These are phyloP conservation scores for Brachylomia viminalis DNA, from an alignment of 2,888 invertebrate genomes.

Conservation along the genomic window DNA sequence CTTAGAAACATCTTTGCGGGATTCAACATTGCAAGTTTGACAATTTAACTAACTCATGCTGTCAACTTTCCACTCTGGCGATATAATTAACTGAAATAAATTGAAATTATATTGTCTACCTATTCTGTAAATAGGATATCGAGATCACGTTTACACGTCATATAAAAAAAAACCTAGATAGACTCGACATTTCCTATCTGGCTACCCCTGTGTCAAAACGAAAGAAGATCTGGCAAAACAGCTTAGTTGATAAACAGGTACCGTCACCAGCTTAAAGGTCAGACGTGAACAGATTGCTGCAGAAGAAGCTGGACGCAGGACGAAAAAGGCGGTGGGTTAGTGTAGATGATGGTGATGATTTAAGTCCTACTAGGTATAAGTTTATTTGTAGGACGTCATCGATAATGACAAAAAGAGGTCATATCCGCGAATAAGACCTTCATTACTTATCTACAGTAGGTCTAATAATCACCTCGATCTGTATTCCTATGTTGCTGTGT, in stretches of 20 bases:
- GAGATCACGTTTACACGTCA: too few relatives aligned
- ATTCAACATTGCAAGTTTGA: neutral
- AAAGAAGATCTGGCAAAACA: too few relatives aligned
- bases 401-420: constrained; percentile 16
- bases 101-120: too few relatives aligned
- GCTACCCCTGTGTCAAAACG: too few relatives aligned
- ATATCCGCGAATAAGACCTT: constrained; percentile 18
- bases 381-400: constrained; percentile 14
- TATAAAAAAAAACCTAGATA: too few relatives aligned
- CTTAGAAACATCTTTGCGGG: neutral
- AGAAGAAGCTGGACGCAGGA: neutral
- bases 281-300: too few relatives aligned
- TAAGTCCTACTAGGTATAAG: neutral
- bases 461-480: constrained; percentile 16
- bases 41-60: neutral
- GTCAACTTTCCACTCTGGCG: neutral
- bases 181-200: too few relatives aligned
- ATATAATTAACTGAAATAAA: neutral
- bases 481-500: constrained; percentile 13
- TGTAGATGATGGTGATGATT: too few relatives aligned
- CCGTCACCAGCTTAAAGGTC: neutral
- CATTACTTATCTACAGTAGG: constrained; percentile 16
- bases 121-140: too few relatives aligned
- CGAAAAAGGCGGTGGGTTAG: neutral
- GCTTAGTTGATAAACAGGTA: neutral